Percentiles rank a stretch among this genome's conserved stretches.
These are phyloP conservation scores for Dermochelys coriacea DNA, from an alignment of 2,797 vertebrate genomes.

Conservation along the genomic window DNA sequence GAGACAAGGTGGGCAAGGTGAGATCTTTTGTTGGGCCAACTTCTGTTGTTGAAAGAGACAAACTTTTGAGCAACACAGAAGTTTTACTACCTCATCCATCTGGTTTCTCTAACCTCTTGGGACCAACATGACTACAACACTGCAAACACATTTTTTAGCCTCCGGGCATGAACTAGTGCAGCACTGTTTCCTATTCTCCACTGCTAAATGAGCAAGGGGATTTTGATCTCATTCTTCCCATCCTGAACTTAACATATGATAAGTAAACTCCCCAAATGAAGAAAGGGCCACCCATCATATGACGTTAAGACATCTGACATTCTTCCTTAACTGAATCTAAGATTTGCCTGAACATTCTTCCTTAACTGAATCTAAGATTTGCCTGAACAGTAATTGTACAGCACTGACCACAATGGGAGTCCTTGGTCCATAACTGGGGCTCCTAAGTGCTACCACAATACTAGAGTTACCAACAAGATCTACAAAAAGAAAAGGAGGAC, in stretches of 20 bases:
- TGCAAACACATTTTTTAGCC: background rate
- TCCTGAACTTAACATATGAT: fast-evolving
- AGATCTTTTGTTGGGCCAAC: background rate
- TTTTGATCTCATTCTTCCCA: background rate
- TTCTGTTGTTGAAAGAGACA: no score
- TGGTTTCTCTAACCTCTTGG: background rate
- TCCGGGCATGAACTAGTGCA: background rate
- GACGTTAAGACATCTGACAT: background rate
- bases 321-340: fast-evolving
- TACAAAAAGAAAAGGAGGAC: no score
- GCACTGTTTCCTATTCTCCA: background rate
- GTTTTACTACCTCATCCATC: background rate
- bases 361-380: fast-evolving
- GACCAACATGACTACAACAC: background rate
- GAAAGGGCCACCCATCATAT: background rate
- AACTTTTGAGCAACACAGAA: background rate
- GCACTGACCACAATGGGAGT: background rate
- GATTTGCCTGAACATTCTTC: background rate
- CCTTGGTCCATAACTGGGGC: background rate
- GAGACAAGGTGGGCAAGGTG: background rate
- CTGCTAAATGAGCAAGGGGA: background rate
- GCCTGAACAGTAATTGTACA: background rate
- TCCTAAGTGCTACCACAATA: background rate
- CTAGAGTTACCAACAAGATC: no score
- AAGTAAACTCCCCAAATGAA: background rate